phyloP scores from a whole-genome alignment of 2,113 vertebrate species.

The Rhynchomys soricoides region DNA sequence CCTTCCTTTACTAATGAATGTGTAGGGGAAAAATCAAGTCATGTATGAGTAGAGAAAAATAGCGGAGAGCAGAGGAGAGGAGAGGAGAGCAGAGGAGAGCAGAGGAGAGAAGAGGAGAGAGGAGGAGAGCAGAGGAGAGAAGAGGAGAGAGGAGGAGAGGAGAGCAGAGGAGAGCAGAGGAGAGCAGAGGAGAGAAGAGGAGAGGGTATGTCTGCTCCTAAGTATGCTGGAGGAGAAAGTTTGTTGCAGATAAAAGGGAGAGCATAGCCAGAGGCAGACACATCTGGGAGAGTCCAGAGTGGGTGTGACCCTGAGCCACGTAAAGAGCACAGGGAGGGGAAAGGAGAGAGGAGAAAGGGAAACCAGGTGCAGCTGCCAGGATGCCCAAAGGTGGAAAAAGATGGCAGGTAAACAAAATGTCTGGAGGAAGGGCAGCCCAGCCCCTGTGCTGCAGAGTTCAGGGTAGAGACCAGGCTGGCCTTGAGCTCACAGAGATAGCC shows the following conservation, averaged over 20 bases:
- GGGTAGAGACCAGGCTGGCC: neutral
- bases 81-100: no score
- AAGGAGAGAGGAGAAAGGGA: neutral
- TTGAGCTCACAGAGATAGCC: neutral
- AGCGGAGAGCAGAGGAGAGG: no score
- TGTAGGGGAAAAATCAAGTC: neutral
- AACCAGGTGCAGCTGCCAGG: neutral
- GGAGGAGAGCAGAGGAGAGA: no score
- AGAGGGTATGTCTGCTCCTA: neutral
- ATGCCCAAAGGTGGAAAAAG: neutral
- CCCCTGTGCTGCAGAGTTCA: neutral
- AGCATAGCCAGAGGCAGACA: neutral
- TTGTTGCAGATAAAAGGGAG: neutral
- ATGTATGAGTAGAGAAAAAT: neutral
- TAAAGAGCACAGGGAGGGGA: neutral
- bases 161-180: no score
- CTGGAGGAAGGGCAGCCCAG: neutral
- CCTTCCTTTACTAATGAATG: constrained; percentile 25
- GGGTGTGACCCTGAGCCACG: neutral
- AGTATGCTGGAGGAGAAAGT: neutral
- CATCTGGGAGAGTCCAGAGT: neutral
- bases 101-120: no score
- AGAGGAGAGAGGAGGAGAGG: accelerated
- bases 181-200: no score
- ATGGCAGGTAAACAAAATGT: neutral